Conservation (phyloP, 2,113 vertebrate species). For the Falcunculus frontatus region DNA sequence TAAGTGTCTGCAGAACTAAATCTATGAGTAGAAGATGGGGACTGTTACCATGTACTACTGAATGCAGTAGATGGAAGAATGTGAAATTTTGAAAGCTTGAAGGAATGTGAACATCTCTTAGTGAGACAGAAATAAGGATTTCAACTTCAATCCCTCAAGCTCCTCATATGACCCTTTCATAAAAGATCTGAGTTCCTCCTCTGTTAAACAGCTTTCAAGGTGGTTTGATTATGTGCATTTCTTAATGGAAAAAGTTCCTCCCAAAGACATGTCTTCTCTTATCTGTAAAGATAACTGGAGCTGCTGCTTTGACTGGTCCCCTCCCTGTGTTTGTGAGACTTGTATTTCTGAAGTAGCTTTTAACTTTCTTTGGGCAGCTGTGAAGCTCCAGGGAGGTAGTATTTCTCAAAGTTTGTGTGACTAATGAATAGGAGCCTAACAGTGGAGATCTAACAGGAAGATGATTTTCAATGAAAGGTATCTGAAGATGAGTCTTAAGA, state of each 20-base stretch:
- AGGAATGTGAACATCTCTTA: neutral
- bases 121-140: neutral
- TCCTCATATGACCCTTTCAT: neutral
- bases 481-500: neutral
- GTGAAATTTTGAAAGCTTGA: neutral
- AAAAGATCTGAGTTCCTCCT: neutral
- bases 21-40: neutral
- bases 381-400: neutral
- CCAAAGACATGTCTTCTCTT: neutral
- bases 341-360: neutral
- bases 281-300: neutral
- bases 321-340: neutral
- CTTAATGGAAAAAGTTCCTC: neutral
- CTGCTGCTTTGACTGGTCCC: neutral
- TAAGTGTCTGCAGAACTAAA: slow-evolving; percentile 26
- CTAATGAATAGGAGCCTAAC: neutral
- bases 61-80: neutral
- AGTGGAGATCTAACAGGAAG: neutral
- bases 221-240: neutral
- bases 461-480: neutral
- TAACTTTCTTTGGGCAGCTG: neutral
- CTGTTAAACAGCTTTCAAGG: neutral
- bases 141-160: neutral
- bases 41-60: neutral
- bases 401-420: neutral